Evolutionary conservation across 92 coral and sea anemone species (phyloP).

Genomic region (Umimayanthus chanpuru): DNA sequence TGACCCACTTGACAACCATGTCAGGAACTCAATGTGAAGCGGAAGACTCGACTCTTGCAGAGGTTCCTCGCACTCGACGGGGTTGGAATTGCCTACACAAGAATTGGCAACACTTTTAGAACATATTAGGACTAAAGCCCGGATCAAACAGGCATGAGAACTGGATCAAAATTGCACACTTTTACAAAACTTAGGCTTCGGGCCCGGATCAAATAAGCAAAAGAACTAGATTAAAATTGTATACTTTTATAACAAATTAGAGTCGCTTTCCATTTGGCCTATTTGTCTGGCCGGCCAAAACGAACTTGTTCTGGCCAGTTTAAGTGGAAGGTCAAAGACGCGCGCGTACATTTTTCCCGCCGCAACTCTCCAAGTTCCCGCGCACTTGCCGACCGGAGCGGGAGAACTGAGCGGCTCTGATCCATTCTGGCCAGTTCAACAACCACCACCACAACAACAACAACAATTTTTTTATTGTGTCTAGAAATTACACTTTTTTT

Average conservation of each 20-base stretch:
- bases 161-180: not conserved
- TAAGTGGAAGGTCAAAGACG: too few relatives aligned
- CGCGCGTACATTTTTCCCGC: too few relatives aligned
- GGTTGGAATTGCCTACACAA: constrained; percentile 11
- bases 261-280: too few relatives aligned
- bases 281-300: too few relatives aligned
- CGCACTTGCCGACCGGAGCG: too few relatives aligned
- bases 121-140: not conserved
- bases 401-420: too few relatives aligned
- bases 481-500: too few relatives aligned
- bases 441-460: too few relatives aligned
- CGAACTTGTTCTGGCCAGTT: too few relatives aligned
- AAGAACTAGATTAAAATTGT: not conserved
- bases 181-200: not conserved
- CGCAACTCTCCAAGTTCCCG: too few relatives aligned
- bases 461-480: too few relatives aligned
- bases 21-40: constrained; percentile 75
- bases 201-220: not conserved
- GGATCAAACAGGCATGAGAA: not conserved
- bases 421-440: too few relatives aligned
- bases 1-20: constrained; percentile 91
- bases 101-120: not conserved
- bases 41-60: constrained; percentile 58
- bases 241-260: not conserved
- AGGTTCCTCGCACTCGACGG: not conserved